phyloP scores from a whole-genome alignment of 1,140 invertebrate species.

The Bacillus rossius region DNA sequence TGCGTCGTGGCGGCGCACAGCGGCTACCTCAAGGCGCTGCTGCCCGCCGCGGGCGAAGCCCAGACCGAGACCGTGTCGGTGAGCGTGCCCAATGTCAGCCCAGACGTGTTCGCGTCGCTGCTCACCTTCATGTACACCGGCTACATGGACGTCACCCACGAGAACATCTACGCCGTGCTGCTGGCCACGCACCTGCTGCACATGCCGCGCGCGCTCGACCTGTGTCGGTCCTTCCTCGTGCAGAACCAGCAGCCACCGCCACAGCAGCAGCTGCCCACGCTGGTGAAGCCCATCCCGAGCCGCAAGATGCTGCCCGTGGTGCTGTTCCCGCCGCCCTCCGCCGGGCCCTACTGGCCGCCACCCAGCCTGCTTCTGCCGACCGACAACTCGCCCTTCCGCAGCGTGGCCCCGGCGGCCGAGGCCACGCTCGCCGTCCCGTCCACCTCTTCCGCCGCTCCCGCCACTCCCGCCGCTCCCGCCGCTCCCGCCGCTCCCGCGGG shows the following conservation, averaged over 20 bases:
- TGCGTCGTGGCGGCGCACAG: constrained; percentile 56
- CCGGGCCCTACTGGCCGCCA: constrained; percentile 5
- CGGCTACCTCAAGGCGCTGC: constrained; percentile 57
- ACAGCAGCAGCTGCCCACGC: neutral
- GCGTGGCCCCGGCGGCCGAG: neutral
- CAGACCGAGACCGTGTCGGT: constrained; percentile 29
- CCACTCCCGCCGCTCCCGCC: constrained; percentile 1
- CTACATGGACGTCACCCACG: constrained; percentile 58
- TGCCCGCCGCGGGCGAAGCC: constrained; percentile 20
- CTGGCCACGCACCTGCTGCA: constrained; percentile 67
- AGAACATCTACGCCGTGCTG: constrained; percentile 67
- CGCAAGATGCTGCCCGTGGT: constrained; percentile 28
- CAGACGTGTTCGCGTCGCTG: constrained; percentile 64
- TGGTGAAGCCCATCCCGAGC: constrained; percentile 45
- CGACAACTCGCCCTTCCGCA: too few relatives aligned
- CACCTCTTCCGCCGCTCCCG: constrained; percentile 31
- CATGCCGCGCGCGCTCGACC: constrained; percentile 65
- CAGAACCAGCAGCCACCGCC: constrained; percentile 20
- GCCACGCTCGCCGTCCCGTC: constrained; percentile 34
- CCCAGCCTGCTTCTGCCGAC: too few relatives aligned
- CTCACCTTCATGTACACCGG: constrained; percentile 75
- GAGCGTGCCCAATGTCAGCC: constrained; percentile 49
- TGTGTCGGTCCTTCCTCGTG: constrained; percentile 52
- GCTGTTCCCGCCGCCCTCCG: neutral
- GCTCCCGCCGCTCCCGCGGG: constrained; percentile 32